A percentile compares a stretch with the other conserved stretches of the same genome.
phyloP scores from a whole-genome alignment of 2,113 vertebrate species.

The Reinhardtius hippoglossoides region DNA sequence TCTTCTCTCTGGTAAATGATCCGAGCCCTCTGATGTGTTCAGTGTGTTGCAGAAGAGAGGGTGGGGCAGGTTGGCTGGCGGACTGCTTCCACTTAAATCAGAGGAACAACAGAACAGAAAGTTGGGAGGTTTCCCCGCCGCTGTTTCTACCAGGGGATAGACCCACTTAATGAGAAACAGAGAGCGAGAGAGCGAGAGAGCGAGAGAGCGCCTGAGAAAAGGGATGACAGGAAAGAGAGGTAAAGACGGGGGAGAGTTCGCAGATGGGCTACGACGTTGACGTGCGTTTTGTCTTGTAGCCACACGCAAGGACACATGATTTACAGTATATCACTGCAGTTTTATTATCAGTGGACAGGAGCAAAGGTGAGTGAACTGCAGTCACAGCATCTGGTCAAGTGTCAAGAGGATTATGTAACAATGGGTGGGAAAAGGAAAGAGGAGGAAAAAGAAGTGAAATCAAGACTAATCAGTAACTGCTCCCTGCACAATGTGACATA shows the following conservation, averaged over 20 bases:
- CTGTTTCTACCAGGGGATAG: slow-evolving; percentile 28
- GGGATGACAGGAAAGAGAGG: not conserved
- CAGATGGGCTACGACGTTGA: not conserved
- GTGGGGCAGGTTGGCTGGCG: slow-evolving; percentile 56
- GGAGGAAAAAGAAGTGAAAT: not conserved
- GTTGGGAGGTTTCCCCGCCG: slow-evolving; percentile 37
- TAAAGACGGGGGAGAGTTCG: not conserved
- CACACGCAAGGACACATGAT: not conserved
- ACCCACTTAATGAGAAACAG: slow-evolving; percentile 56
- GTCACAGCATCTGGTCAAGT: not conserved
- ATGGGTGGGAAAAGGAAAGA: not conserved
- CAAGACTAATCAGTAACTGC: too few relatives aligned
- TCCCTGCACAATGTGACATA: not conserved
- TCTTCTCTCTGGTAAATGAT: slow-evolving; percentile 35
- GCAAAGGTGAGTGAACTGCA: not conserved
- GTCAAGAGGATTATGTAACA: slow-evolving; percentile 19
- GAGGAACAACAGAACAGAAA: slow-evolving; percentile 54
- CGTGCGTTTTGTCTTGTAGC: not conserved
- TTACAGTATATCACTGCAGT: too few relatives aligned
- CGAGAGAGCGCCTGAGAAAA: slow-evolving; percentile 15
- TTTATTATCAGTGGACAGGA: not conserved
- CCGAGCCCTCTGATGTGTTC: slow-evolving; percentile 56
- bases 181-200: slow-evolving; percentile 32
- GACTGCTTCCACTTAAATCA: slow-evolving; percentile 62
- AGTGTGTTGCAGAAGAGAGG: slow-evolving; percentile 51